These are phyloP conservation scores for Plutella xylostella DNA, from an alignment of 2,888 invertebrate species.

Conservation along the genomic window DNA sequence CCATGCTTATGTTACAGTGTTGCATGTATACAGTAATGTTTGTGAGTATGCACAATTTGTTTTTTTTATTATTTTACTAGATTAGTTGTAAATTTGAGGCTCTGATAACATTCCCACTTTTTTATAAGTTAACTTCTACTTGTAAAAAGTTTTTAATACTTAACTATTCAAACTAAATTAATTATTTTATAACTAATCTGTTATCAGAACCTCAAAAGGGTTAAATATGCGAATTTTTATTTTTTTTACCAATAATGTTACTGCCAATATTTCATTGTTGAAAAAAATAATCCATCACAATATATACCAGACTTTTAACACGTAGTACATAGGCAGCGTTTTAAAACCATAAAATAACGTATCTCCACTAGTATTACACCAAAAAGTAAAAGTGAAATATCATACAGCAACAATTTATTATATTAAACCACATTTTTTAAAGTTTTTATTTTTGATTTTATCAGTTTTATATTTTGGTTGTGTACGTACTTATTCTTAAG, in stretches of 20 bases:
- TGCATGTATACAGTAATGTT: conserved; percentile 59
- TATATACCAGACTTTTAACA: conserved; percentile 43
- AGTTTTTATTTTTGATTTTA: conserved; percentile 20
- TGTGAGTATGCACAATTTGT: conserved; percentile 67
- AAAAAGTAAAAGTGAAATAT: too few relatives aligned
- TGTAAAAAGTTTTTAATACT: neutral
- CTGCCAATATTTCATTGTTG: conserved; percentile 5
- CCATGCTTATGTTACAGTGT: conserved; percentile 65
- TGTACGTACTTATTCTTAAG: conserved; percentile 71
- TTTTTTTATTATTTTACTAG: conserved; percentile 38
- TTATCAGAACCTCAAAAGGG: conserved; percentile 35
- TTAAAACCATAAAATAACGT: too few relatives aligned
- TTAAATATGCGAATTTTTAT: conserved; percentile 24
- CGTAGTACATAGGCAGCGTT: conserved; percentile 43
- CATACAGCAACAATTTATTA: too few relatives aligned
- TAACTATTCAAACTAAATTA: conserved; percentile 3
- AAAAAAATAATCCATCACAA: conserved; percentile 17
- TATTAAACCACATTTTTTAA: neutral
- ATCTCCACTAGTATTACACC: conserved; percentile 53
- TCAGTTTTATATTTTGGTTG: conserved; percentile 58
- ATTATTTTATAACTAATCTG: conserved; percentile 21
- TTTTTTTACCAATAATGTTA: conserved; percentile 17
- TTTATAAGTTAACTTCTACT: conserved; percentile 24
- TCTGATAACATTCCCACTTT: too few relatives aligned
- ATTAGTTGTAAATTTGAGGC: conserved; percentile 38